A percentile compares a stretch with the other conserved stretches of the same genome.
These are phyloP conservation scores for Tetraodon nigroviridis DNA, from an alignment of 2,113 vertebrate species.

Conservation along the genomic window DNA sequence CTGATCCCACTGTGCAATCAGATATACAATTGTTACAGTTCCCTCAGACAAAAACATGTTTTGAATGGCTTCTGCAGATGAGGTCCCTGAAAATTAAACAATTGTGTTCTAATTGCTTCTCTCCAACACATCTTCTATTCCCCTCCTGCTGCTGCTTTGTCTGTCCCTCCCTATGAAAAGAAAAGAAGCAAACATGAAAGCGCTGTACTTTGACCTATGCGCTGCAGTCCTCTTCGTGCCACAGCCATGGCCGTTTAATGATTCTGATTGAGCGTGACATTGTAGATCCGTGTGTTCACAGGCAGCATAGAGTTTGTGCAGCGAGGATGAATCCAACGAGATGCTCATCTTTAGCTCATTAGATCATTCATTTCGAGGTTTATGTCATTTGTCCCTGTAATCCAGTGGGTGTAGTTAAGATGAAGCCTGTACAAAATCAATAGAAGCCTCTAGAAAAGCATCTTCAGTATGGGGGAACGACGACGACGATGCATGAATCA, in stretches of 20 bases:
- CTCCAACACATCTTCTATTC: constrained; percentile 38
- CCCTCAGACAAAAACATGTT: constrained; percentile 48
- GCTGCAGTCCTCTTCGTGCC: constrained; percentile 36
- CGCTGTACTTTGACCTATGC: constrained; percentile 37
- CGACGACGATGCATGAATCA: constrained; percentile 14
- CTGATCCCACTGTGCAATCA: constrained; percentile 51
- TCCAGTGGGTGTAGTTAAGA: constrained; percentile 44
- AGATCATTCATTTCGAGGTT: constrained; percentile 31
- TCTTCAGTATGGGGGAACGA: constrained; percentile 14
- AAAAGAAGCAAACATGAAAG: constrained; percentile 8
- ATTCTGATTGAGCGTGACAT: constrained; percentile 42
- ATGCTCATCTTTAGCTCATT: constrained; percentile 25
- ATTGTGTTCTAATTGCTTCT: constrained; percentile 77
- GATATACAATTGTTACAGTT: constrained; percentile 51
- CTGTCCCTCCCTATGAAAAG: constrained; percentile 32
- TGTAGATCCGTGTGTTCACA: constrained; percentile 23
- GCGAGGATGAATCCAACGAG: constrained; percentile 27
- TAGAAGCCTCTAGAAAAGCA: constrained; percentile 29
- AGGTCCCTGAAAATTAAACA: constrained; percentile 69
- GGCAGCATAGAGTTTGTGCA: constrained; percentile 23
- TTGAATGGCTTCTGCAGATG: constrained; percentile 31
- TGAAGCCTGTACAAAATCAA: constrained; percentile 60
- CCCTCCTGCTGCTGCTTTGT: constrained; percentile 26
- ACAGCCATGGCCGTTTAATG: constrained; percentile 43
- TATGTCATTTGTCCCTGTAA: constrained; percentile 30